A percentile compares a stretch with the other conserved stretches of the same genome.
phyloP scores from a whole-genome alignment of 2,888 invertebrate species.

The Cyaniris semiargus region DNA sequence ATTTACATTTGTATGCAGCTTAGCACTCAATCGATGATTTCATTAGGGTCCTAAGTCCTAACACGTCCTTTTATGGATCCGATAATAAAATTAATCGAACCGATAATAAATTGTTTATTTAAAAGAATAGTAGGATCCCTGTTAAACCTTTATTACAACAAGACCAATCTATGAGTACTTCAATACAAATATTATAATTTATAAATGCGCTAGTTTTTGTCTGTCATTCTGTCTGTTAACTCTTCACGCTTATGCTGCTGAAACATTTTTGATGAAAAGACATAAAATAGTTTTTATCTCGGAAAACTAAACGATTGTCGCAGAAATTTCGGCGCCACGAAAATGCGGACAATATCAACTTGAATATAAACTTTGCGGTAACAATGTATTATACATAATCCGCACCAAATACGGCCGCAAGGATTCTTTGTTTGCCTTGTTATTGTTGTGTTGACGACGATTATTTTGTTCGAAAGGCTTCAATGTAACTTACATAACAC shows the following conservation, averaged over 20 bases:
- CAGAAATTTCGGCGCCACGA: no score
- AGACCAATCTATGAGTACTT: no score
- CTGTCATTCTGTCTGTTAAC: no score
- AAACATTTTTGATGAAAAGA: no score
- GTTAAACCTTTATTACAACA: no score
- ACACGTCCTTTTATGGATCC: not conserved
- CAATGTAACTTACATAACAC: slow-evolving; percentile 1
- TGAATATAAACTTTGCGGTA: no score
- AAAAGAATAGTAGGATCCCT: no score
- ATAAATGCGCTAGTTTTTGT: no score
- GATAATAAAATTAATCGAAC: not conserved
- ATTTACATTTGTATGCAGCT: slow-evolving; percentile 4
- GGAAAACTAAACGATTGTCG: no score
- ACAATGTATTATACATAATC: not conserved
- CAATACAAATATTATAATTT: no score
- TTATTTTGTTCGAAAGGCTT: not conserved
- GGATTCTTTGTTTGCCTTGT: not conserved
- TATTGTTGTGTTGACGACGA: not conserved
- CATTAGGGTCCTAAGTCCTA: not conserved
- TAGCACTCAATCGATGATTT: not conserved
- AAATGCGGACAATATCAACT: not conserved
- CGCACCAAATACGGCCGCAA: not conserved
- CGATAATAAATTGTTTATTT: not conserved
- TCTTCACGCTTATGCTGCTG: no score
- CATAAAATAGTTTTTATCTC: no score